Evolutionary conservation across 2,113 vertebrate genomes (phyloP).

Genomic region (Noturus placidus): DNA sequence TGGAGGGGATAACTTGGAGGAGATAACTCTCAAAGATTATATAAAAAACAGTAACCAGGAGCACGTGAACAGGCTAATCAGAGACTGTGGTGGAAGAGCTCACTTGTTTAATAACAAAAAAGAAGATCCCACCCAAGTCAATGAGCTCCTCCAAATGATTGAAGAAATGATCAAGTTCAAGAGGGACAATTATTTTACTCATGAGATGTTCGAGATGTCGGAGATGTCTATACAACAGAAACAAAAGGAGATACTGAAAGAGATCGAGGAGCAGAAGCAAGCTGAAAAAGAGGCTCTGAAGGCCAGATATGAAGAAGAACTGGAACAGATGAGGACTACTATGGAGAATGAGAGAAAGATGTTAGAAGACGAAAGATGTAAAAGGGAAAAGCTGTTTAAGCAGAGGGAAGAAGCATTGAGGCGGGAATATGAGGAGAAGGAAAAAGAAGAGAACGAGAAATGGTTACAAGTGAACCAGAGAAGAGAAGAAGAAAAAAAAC

Average conservation of each 20-base stretch:
- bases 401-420: not conserved
- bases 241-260: not conserved
- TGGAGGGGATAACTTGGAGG: not conserved
- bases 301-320: not conserved
- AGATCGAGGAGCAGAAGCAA: not conserved
- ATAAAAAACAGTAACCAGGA: not conserved
- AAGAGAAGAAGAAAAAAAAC: not conserved
- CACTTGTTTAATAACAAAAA: not conserved
- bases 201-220: conserved; percentile 27
- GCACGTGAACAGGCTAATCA: not conserved
- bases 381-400: not conserved
- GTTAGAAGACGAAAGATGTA: not conserved
- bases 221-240: not conserved
- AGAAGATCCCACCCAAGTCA: not conserved
- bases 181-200: conserved; percentile 17
- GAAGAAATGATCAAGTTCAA: not conserved
- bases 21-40: not conserved
- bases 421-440: conserved; percentile 28
- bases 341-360: not conserved
- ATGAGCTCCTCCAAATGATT: not conserved
- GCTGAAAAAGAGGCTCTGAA: not conserved
- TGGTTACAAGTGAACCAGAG: not conserved
- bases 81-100: not conserved
- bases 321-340: not conserved
- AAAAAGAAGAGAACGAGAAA: conserved; percentile 12